Conservation (phyloP, 1,140 invertebrate genomes). For the Oncopodura yosiiana region DNA sequence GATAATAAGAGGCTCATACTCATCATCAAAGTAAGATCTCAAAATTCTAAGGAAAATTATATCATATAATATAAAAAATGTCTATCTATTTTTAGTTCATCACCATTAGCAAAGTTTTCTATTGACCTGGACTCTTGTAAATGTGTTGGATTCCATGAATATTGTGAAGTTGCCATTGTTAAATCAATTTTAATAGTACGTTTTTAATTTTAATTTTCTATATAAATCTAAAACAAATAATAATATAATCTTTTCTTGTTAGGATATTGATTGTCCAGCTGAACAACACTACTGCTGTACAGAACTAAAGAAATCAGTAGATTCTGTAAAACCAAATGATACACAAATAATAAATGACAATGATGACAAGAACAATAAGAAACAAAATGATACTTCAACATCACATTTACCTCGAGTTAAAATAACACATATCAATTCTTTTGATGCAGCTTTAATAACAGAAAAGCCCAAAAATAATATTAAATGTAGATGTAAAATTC, state of each 20-base stretch:
- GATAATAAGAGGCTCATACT: too few relatives aligned
- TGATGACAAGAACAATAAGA: background rate
- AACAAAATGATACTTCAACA: background rate
- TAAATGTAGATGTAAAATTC: slow-evolving; percentile 10
- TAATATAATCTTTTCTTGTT: background rate
- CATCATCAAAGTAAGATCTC: too few relatives aligned
- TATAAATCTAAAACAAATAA: background rate
- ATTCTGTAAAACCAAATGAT: background rate
- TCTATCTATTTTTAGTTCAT: too few relatives aligned
- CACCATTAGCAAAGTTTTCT: too few relatives aligned
- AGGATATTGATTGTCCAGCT: slow-evolving; percentile 16
- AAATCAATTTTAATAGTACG: slow-evolving; percentile 7
- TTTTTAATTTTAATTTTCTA: background rate
- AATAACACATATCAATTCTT: background rate
- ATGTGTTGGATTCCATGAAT: slow-evolving; percentile 1
- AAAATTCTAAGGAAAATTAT: too few relatives aligned
- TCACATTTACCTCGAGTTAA: background rate
- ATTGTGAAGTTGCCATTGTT: slow-evolving; percentile 15
- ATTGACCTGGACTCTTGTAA: slow-evolving; percentile 13
- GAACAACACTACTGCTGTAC: slow-evolving; percentile 23
- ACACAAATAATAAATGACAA: background rate
- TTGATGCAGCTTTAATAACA: background rate
- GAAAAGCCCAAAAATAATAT: background rate
- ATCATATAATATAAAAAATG: too few relatives aligned
- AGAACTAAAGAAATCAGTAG: background rate